Evolutionary conservation across 2,797 vertebrate species (phyloP).

Genomic region (Falco cherrug): DNA sequence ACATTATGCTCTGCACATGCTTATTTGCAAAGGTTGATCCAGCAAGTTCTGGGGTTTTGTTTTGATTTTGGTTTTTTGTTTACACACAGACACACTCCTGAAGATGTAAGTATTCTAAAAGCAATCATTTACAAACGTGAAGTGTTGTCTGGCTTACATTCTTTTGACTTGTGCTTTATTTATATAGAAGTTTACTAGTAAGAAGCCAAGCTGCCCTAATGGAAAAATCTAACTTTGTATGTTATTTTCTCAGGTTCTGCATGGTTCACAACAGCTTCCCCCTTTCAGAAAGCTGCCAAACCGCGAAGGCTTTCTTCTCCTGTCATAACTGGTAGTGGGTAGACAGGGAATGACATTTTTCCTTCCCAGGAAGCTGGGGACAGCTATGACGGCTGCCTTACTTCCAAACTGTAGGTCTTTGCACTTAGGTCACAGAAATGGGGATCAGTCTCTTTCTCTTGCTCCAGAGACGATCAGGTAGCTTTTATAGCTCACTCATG

Average conservation of each 20-base stretch:
- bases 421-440: accelerated
- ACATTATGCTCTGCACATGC: neutral
- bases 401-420: neutral
- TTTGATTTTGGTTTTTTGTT: neutral
- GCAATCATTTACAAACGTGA: neutral
- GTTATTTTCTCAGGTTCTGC: slow-evolving; percentile 14
- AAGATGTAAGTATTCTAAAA: neutral
- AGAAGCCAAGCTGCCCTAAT: neutral
- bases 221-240: neutral
- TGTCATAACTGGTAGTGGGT: neutral
- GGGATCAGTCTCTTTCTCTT: neutral
- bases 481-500: neutral
- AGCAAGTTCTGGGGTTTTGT: accelerated
- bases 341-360: neutral
- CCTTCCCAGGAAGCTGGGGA: neutral
- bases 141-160: neutral
- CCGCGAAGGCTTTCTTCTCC: neutral
- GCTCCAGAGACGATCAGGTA: neutral
- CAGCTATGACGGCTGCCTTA: neutral
- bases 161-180: neutral
- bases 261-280: neutral
- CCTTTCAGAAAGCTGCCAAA: neutral
- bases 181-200: neutral
- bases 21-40: neutral
- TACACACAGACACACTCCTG: neutral